Base-by-base conservation (phyloP, 2,797 vertebrate genomes). In the Balearica regulorum region DNA sequence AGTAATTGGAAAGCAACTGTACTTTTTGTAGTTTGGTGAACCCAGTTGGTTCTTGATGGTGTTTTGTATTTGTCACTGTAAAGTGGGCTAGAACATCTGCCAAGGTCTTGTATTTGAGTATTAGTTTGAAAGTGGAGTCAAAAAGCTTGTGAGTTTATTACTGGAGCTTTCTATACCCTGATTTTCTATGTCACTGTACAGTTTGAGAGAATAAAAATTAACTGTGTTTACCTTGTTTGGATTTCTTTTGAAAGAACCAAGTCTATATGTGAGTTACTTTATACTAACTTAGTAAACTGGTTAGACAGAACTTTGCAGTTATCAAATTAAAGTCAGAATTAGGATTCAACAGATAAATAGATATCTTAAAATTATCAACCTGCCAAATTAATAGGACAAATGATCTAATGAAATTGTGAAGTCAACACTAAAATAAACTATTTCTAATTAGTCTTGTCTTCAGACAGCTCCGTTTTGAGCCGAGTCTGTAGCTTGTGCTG, bases 391-490 rank as follows among this genome's bases (percentile, higher is more conserved):
- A 58, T 46, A 87, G 43, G 84, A 35, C 25, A 69, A 54, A 3
- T 68, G 72, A 35, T 24, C 18, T 69, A 51, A 24, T 33, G 14
- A 53, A 92, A 68, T 16, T 39, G 11, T 48, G 43, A 82, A 3
- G 4, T 61, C 43, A 81, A 13, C 20, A 53, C 7, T 60, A 44
- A 92, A 83, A 83, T 13, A 44, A 64, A 39, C 12, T 29, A 8
- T 31, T 94, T 88, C 35, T 15, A 70, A 6, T 17, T 83, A 61
- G 10, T 58, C 14, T 72, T 86, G 15, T 77, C 37, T 87, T 76
- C 17, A 65, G 3, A 10, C 21, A 62, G 0, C 6, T 75, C 35
- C 20, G 8, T 65, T 21, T 29, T 58, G 4, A 71, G 9, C 1
- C 2, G 68, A 33, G 17, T 39, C 35, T 66, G 6, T 76, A 62